Percentiles rank a stretch among this genome's conserved stretches.
Evolutionary conservation across 1,140 invertebrate species (phyloP).

Genomic region (Drosophila dunni): DNA sequence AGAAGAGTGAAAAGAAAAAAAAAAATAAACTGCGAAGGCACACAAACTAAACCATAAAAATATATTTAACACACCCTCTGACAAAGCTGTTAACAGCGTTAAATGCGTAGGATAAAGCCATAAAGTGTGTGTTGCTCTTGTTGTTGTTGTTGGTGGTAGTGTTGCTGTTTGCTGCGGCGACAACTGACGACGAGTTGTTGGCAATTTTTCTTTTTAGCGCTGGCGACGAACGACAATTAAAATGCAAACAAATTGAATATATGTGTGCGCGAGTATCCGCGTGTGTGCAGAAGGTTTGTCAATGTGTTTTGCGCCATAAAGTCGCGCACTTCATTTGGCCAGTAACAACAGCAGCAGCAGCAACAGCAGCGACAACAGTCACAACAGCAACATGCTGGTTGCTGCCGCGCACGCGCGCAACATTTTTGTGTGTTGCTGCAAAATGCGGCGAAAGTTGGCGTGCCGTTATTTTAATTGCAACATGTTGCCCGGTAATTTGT

Average conservation of each 20-base stretch:
- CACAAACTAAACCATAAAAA: slow-evolving; percentile 81
- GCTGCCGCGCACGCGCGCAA: slow-evolving; percentile 72
- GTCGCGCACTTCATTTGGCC: slow-evolving; percentile 58
- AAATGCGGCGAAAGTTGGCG: slow-evolving; percentile 77
- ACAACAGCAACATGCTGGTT: slow-evolving; percentile 33
- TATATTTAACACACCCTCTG: slow-evolving; percentile 80
- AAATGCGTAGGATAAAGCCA: slow-evolving; percentile 80
- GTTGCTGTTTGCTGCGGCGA: slow-evolving; percentile 59
- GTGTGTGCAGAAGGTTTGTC: slow-evolving; percentile 76
- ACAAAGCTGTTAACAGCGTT: slow-evolving; percentile 79
- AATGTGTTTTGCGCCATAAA: slow-evolving; percentile 79
- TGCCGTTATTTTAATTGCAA: slow-evolving; percentile 82
- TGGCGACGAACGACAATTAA: slow-evolving; percentile 79
- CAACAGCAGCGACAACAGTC: slow-evolving; percentile 22
- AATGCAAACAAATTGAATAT: slow-evolving; percentile 79
- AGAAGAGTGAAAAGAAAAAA: slow-evolving; percentile 25
- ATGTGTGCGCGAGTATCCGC: slow-evolving; percentile 36
- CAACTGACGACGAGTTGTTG: slow-evolving; percentile 78
- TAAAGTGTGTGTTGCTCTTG: slow-evolving; percentile 54
- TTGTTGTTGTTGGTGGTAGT: slow-evolving; percentile 33
- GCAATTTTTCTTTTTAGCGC: slow-evolving; percentile 74
- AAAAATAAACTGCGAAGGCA: slow-evolving; percentile 58
- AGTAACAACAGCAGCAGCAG: slow-evolving; percentile 29
- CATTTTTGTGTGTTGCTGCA: slow-evolving; percentile 63
- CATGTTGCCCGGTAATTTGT: slow-evolving; percentile 80